Percentiles rank a stretch among this genome's conserved stretches.
Conservation (phyloP, 2,797 vertebrate genomes). For the Melanotaenia parkinsoni region DNA sequence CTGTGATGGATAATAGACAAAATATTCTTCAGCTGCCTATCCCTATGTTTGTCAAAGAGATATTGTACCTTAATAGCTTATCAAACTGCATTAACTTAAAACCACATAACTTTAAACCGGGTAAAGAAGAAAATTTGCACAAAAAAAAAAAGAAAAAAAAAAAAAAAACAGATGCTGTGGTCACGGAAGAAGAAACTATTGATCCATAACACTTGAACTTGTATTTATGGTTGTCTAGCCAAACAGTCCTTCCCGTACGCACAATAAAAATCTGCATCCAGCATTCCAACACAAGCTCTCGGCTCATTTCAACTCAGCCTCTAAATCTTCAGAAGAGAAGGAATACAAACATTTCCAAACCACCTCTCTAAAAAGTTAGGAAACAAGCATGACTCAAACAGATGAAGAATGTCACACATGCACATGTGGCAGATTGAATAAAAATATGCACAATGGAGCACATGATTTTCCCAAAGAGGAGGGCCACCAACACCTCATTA, state of each 20-base stretch:
- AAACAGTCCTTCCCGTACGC: conserved; percentile 52
- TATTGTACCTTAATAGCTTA: not conserved
- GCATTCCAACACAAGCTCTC: conserved; percentile 57
- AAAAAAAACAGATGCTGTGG: not conserved
- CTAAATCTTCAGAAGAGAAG: conserved; percentile 45
- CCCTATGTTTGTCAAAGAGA: not conserved
- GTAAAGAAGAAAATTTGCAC: not conserved
- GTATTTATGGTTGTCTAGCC: conserved; percentile 34
- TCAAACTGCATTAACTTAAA: not conserved
- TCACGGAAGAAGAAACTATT: conserved; percentile 6
- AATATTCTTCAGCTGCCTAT: not conserved
- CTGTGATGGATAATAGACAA: not conserved
- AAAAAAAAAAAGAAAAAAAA: not conserved
- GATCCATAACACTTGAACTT: conserved; percentile 28
- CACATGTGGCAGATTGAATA: conserved; percentile 10
- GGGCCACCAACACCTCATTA: conserved; percentile 73
- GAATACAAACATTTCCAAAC: conserved; percentile 48
- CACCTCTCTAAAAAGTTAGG: conserved; percentile 35
- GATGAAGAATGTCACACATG: conserved; percentile 25
- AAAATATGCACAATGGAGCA: conserved; percentile 14
- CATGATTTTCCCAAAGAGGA: conserved; percentile 39
- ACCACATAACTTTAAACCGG: not conserved
- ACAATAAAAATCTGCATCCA: conserved; percentile 55
- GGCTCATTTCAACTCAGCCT: conserved; percentile 54
- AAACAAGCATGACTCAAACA: conserved; percentile 40